Evolutionary conservation across 2,888 invertebrate species (phyloP), one percentile per base, ranked within the genome.

Genomic region (Urechis unicinctus): DNA sequence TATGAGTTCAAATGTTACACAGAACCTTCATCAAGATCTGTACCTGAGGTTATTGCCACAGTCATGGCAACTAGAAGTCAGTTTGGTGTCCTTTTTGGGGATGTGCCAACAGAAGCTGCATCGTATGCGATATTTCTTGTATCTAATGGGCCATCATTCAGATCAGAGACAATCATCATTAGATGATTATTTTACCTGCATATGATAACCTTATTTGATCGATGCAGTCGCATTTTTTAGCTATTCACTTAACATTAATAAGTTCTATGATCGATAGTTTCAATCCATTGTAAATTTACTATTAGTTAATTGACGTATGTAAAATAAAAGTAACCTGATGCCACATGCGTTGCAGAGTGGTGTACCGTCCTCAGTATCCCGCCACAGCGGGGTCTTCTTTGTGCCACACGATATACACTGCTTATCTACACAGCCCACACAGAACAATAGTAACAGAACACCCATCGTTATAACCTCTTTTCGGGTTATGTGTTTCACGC

Each of bases 341-440:
- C 77, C 77, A 65, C 77, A 77, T 2, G 77, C 77, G 59, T 77
- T 77, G 62, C 77, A 77, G 1, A 77, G 64, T 2, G 76, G 75
- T 0, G 77, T 77, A 2, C 76, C 76, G 59, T 77, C 76, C 51
- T 77, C 77, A 6, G 76, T 75, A 57, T 77, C 77, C 49, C 77
- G 61, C 77, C 77, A 77, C 17, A 77, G 60, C 1, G 77, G 76
- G 0, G 77, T 77, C 52, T 73, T 67, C 24, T 67, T 66, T 0
- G 74, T 75, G 13, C 67, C 64, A 58, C 77, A 77, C 0, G 77
- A 77, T 1, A 75, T 71, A 57, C 77, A 77, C 36, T 69, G 68
- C 56, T 77, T 77, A 5, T 61, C 63, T 57, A 43, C 17, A 36
- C n/a, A 36, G 9, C 17, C 9, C 9, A 13, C 36, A 36, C 36